Base-by-base conservation (phyloP, 2,888 invertebrate genomes). In the Tachina fera region DNA sequence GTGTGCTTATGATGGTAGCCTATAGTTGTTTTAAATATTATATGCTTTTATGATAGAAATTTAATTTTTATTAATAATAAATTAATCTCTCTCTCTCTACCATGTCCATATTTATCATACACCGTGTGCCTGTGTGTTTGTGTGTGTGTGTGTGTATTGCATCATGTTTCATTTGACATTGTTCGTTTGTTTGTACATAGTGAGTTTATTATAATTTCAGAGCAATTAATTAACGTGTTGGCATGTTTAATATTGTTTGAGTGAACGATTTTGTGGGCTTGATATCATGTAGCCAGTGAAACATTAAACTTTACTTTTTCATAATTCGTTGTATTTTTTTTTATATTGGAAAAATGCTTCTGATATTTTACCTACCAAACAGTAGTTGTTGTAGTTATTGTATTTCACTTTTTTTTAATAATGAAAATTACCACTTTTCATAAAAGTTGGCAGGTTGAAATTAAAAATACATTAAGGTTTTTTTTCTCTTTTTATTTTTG, bases 141-240 rank as follows among this genome's bases (percentile, higher is more conserved):
- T n/a, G n/a, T 41, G 16, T 43, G n/a, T 41, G 16, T 22, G 6
- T 22, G 3, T 56, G 45, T 65, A 41, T 51, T 9, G 16, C 19
- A 53, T 49, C 13, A 14, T 67, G 19, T 58, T 41, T 22, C 49
- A 10, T 41, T 9, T 68, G n/a, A 10, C 60, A 63, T 51, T 56
- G 39, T 49, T 60, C 58, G 65, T 22, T 60, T 65, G 65, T 22
- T 65, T 49, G 19, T 67, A 22, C 22, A 22, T 22, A 60, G 39
- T 67, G 67, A 85, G 85, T 85, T 83, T 86, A 86, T 86, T 86
- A 86, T 86, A 79, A 86, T 83, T 86, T 86, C 82, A 75, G 65
- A 75, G 82, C 85, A 86, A 86, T 86, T 86, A 86, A 86, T 86
- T 86, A 86, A 86, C 83, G 79, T 86, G 78, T 86, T 86, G 85